Conservation (phyloP, 2,888 invertebrate species). For the Trichacis sp. region DNA sequence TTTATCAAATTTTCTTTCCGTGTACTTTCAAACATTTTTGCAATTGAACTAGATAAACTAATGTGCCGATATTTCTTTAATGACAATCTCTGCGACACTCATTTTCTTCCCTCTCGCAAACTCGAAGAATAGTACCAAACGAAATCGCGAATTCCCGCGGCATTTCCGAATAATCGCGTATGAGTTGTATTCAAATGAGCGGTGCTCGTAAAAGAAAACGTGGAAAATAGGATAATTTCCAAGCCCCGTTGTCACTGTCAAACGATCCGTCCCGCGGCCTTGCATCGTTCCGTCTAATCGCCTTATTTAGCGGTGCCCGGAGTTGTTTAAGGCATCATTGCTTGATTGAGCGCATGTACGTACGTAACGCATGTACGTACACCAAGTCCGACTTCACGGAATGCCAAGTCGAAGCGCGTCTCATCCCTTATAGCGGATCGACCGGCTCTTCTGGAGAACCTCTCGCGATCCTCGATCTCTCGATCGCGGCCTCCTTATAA, state of each 20-base stretch:
- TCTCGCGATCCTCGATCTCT: too few species aligned
- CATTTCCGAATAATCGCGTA: too few species aligned
- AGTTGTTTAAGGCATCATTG: conserved; percentile 42
- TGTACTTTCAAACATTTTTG: too few species aligned
- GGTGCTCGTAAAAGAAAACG: conserved; percentile 1
- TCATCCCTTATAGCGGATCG: conserved; percentile 33
- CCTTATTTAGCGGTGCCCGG: conserved; percentile 40
- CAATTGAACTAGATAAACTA: too few species aligned
- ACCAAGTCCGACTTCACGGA: conserved; percentile 36
- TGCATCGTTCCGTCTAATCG: conserved; percentile 33
- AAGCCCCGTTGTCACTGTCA: conserved; percentile 33
- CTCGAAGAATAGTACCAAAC: too few species aligned
- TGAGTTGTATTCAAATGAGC: not conserved
- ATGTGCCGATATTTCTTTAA: too few species aligned
- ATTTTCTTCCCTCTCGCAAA: too few species aligned
- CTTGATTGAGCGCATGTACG: conserved; percentile 34
- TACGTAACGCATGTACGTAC: conserved; percentile 33
- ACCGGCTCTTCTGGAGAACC: conserved; percentile 26
- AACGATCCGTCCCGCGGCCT: conserved; percentile 35
- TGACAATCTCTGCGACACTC: too few species aligned
- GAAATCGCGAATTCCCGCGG: too few species aligned
- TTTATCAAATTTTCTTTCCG: too few species aligned
- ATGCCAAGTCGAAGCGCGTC: conserved; percentile 33
- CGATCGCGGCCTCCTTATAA: conserved; percentile 47
- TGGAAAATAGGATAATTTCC: conserved; percentile 27